These are phyloP conservation scores for Periparus ater DNA, from an alignment of 2,797 vertebrate genomes.

Conservation along the genomic window DNA sequence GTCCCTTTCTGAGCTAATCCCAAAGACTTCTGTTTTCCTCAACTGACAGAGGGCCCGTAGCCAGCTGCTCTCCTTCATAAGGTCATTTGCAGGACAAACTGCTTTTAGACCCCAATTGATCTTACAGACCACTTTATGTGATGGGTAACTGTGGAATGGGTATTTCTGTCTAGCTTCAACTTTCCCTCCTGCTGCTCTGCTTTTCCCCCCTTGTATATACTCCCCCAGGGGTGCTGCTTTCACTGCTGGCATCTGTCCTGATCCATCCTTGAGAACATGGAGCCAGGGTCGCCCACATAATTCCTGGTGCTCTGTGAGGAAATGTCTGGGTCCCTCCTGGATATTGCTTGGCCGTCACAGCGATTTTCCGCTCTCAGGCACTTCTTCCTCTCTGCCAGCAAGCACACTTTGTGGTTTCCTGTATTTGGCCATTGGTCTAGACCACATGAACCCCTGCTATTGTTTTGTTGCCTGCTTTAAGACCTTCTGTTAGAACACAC, in stretches of 20 bases:
- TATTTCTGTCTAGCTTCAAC: neutral
- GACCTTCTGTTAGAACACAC: neutral
- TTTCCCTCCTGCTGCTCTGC: neutral
- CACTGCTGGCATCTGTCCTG: neutral
- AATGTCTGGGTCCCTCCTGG: constrained; percentile 31
- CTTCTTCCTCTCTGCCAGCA: constrained; percentile 9
- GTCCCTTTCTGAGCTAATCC: neutral
- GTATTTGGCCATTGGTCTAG: constrained; percentile 31
- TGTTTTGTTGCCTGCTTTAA: constrained; percentile 49
- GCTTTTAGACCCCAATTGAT: neutral
- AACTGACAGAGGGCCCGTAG: neutral
- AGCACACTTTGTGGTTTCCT: constrained; percentile 22
- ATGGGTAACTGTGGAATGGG: neutral
- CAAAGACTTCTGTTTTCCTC: neutral
- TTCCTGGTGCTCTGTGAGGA: constrained; percentile 29
- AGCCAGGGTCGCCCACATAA: constrained; percentile 42
- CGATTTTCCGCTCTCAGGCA: neutral
- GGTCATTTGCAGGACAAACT: constrained; percentile 30
- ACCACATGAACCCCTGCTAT: constrained; percentile 38
- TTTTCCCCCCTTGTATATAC: neutral
- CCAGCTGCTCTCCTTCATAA: neutral
- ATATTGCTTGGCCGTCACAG: neutral
- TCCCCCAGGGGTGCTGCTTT: neutral
- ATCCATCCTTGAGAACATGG: neutral
- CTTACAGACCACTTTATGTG: neutral